Percentiles rank a stretch among this genome's conserved stretches.
These are phyloP conservation scores for Ypsolopha scabrella DNA, from an alignment of 2,888 invertebrate species.

Conservation along the genomic window DNA sequence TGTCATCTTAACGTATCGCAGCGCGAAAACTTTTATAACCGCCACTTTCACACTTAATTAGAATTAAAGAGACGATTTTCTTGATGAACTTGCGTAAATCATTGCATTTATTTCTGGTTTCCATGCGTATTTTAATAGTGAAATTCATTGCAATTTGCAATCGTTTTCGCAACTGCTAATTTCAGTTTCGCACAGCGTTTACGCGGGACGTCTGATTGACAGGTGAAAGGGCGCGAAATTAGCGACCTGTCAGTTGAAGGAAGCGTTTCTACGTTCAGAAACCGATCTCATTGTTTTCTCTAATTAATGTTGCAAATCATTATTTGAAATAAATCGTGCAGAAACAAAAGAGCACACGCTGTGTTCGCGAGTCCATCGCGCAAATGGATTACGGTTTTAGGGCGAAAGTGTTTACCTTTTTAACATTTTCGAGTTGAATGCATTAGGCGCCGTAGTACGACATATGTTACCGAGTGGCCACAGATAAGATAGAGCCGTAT, in stretches of 20 bases:
- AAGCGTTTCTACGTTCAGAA: slow-evolving; percentile 17
- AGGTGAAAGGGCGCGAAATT: slow-evolving; percentile 65
- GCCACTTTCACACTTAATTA: slow-evolving; percentile 29
- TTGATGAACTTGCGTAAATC: slow-evolving; percentile 25
- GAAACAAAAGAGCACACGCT: slow-evolving; percentile 37
- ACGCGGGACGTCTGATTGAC: slow-evolving; percentile 56
- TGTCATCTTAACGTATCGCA: slow-evolving; percentile 40
- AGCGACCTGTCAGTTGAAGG: slow-evolving; percentile 30
- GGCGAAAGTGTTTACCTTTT: slow-evolving; percentile 44
- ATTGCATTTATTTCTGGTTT: slow-evolving; percentile 36
- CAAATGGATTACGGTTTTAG: slow-evolving; percentile 42
- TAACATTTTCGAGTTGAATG: slow-evolving; percentile 26
- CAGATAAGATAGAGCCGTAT: slow-evolving; percentile 68
- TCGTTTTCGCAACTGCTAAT: slow-evolving; percentile 39
- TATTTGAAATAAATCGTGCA: slow-evolving; percentile 16
- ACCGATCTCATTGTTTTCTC: slow-evolving; percentile 23
- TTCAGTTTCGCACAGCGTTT: slow-evolving; percentile 29
- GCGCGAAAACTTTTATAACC: slow-evolving; percentile 43
- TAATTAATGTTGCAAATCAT: slow-evolving; percentile 23
- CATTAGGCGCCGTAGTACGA: slow-evolving; percentile 51
- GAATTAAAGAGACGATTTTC: slow-evolving; percentile 10
- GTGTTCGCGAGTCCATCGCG: slow-evolving; percentile 24
- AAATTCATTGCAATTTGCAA: slow-evolving; percentile 37
- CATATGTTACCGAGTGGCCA: slow-evolving; percentile 63
- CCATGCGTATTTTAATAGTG: not conserved